Evolutionary conservation across 2,797 vertebrate species (phyloP), one percentile per base, ranked within the genome.

Genomic region (Anisognathus igniventris): DNA sequence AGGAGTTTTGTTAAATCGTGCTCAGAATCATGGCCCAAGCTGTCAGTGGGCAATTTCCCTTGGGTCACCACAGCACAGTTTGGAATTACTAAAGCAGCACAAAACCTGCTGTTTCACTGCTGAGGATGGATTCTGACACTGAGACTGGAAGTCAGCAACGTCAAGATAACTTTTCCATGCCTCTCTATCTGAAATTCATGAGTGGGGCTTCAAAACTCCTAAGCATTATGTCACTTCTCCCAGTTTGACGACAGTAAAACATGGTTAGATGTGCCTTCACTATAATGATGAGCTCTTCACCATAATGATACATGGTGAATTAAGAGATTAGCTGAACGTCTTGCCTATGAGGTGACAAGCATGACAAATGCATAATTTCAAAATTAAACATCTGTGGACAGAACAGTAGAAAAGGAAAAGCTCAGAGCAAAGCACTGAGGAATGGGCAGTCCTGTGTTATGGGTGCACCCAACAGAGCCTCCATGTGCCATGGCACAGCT

Each of bases 371-470:
- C 22, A 42, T 73, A 8, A 64, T 79, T 81, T 84, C 30, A 67
- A 85, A 93, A 85, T 62, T 77, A 86, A 83, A 65, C 13, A 72
- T 39, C 40, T 67, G 14, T 14, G 24, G 53, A 47, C 31, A 74
- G 19, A 92, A 44, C 12, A 68, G 61, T 22, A 54, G 58, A 40
- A 88, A 84, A 90, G 6, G 16, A 77, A 78, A 68, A 65, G n/a
- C 33, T 65, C 27, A 70, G 45, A 77, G 30, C 31, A 35, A 0
- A 8, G 37, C 60, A 35, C 33, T 45, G 24, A 54, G 14, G 37
- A 85, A 89, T 2, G 12, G 37, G 19, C 17, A 39, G 19, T 6
- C 28, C 31, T 0, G 0, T 54, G n/a, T 12, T 47, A n/a, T 0
- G 1, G 14, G 3, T 42, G 16, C 8, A 27, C 3, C 12, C 48